Percentiles rank a stretch among this genome's conserved stretches.
Evolutionary conservation across 2,113 vertebrate genomes (phyloP).

Genomic region (Smithornis capensis): DNA sequence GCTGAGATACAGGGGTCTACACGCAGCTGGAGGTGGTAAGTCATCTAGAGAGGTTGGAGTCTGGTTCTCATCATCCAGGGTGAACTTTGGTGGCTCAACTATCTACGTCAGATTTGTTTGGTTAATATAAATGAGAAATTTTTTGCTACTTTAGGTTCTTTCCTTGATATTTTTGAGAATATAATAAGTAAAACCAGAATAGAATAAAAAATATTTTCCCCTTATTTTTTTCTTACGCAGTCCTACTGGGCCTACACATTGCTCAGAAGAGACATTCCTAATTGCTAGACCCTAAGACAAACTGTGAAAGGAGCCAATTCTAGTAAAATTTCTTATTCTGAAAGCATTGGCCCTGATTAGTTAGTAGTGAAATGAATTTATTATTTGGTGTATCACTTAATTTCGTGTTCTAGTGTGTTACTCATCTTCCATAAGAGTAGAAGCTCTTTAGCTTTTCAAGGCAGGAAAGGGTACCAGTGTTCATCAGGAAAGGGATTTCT

Average conservation of each 20-base stretch:
- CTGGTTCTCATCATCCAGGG: background rate
- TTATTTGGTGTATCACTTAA: background rate
- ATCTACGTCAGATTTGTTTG: background rate
- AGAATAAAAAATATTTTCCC: background rate
- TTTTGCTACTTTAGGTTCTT: background rate
- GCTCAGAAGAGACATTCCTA: background rate
- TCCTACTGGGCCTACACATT: background rate
- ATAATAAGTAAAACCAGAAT: background rate
- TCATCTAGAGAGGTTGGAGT: background rate
- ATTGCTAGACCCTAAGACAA: background rate
- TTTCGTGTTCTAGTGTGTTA: background rate
- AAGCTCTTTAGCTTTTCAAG: background rate
- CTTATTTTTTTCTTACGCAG: accelerated
- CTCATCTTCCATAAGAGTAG: background rate
- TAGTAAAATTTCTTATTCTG: background rate
- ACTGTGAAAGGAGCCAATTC: background rate
- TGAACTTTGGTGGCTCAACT: background rate
- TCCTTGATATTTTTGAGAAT: background rate
- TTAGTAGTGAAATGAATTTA: background rate
- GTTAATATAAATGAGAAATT: background rate
- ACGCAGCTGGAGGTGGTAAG: background rate
- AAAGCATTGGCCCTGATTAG: background rate
- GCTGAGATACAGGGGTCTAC: background rate
- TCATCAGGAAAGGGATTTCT: background rate
- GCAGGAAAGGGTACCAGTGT: background rate